Conservation (phyloP, 2,888 invertebrate species). For the Cybosia mesomella region DNA sequence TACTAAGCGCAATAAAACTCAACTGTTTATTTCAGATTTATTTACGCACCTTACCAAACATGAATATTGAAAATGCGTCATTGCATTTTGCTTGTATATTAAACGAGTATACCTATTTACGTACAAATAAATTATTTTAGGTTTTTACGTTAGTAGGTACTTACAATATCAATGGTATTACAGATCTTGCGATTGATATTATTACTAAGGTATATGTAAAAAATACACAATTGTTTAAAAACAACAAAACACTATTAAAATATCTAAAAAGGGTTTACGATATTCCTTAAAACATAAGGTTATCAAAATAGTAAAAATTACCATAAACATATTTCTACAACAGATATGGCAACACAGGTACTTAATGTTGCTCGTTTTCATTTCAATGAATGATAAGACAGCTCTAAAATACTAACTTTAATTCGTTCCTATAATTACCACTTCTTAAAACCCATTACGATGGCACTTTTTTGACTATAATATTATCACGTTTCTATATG, state of each 20-base stretch:
- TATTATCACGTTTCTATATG: slow-evolving; percentile 63
- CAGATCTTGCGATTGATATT: slow-evolving; percentile 64
- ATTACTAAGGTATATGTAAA: slow-evolving; percentile 39
- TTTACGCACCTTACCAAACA: slow-evolving; percentile 61
- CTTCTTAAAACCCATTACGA: slow-evolving; percentile 54
- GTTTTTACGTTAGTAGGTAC: slow-evolving; percentile 59
- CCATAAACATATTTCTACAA: slow-evolving; percentile 13
- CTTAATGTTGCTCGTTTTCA: slow-evolving; percentile 22
- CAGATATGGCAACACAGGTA: slow-evolving; percentile 22
- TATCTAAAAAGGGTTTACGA: slow-evolving; percentile 19
- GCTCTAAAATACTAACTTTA: slow-evolving; percentile 25
- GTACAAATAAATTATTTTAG: slow-evolving; percentile 72
- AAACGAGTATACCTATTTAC: slow-evolving; percentile 50
- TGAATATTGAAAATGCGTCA: slow-evolving; percentile 55
- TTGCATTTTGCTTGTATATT: slow-evolving; percentile 45
- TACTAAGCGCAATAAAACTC: slow-evolving; percentile 22
- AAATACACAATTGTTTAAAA: slow-evolving; percentile 36
- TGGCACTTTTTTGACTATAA: slow-evolving; percentile 72
- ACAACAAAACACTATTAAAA: slow-evolving; percentile 38
- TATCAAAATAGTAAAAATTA: slow-evolving; percentile 18
- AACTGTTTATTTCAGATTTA: slow-evolving; percentile 44
- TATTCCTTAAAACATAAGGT: slow-evolving; percentile 17
- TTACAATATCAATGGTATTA: slow-evolving; percentile 79
- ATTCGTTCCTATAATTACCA: slow-evolving; percentile 44
- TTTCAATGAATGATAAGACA: background rate